Conservation (phyloP, 2,888 invertebrate species). For the Rapana venosa region DNA sequence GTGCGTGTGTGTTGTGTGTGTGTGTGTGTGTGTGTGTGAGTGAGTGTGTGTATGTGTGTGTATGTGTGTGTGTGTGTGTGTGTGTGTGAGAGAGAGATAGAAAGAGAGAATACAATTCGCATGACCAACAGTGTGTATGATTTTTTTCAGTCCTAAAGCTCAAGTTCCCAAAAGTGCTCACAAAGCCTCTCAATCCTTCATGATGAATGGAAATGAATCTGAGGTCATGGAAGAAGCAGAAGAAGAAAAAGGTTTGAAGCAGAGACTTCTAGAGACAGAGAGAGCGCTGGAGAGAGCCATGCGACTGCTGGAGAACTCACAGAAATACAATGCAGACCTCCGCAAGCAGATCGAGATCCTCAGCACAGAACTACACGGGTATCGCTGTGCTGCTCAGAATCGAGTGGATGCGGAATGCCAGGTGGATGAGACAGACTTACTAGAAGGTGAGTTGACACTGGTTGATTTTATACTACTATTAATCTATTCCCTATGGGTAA, state of each 20-base stretch:
- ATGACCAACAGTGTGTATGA: background rate
- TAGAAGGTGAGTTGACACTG: background rate
- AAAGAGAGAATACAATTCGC: background rate
- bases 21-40: background rate
- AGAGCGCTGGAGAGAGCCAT: conserved; percentile 53
- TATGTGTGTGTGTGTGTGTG: background rate
- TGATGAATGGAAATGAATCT: background rate
- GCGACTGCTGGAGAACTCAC: conserved; percentile 55
- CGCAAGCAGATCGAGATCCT: conserved; percentile 62
- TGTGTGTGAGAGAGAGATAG: background rate
- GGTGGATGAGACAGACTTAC: conserved; percentile 8
- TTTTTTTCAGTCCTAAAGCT: background rate
- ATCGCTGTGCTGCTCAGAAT: conserved; percentile 47
- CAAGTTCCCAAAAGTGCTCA: no score
- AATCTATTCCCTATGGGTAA: no score
- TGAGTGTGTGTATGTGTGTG: background rate
- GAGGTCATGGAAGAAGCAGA: background rate
- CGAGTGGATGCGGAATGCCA: conserved; percentile 41
- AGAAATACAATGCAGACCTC: conserved; percentile 65
- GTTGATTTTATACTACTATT: no score
- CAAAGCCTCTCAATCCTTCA: no score
- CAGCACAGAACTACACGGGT: conserved; percentile 61
- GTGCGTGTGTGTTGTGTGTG: background rate
- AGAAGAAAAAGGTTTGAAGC: background rate
- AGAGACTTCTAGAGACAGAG: background rate